phyloP scores from a whole-genome alignment of 2,113 vertebrate genomes.

The Channa maculata region DNA sequence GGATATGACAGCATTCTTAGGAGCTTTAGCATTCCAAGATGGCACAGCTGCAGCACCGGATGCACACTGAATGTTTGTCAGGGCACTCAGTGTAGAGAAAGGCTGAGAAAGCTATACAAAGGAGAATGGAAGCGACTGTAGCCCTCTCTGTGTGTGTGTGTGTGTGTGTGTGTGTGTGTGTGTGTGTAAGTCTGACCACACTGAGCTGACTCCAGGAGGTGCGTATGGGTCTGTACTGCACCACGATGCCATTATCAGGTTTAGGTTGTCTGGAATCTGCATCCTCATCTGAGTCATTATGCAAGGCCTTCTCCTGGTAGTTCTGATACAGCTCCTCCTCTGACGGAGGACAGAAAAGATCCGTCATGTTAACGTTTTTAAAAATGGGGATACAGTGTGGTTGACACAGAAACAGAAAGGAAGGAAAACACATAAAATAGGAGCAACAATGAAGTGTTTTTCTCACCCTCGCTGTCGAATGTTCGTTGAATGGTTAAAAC shows the following conservation, averaged over 20 bases:
- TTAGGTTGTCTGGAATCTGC: conserved; percentile 85
- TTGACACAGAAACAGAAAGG: background rate
- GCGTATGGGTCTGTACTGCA: conserved; percentile 89
- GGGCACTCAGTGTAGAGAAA: conserved; percentile 13
- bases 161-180: conserved; percentile 23
- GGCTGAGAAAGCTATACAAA: background rate
- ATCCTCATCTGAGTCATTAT: conserved; percentile 95
- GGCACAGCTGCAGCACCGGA: conserved; percentile 1
- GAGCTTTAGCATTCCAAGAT: conserved; percentile 68
- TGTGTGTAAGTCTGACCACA: conserved; percentile 83
- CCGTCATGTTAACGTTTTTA: background rate
- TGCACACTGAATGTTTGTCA: background rate
- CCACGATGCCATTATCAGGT: conserved; percentile 85
- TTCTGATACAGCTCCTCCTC: conserved; percentile 97
- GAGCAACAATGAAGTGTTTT: background rate
- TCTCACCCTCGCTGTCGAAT: conserved; percentile 95
- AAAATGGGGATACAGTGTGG: background rate
- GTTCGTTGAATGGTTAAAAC: conserved; percentile 88
- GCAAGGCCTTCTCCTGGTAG: conserved; percentile 96
- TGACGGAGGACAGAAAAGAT: conserved; percentile 60
- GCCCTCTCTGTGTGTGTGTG: conserved; percentile 26
- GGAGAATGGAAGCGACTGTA: background rate
- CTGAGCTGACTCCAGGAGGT: conserved; percentile 96
- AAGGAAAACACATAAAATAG: background rate
- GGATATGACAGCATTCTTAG: conserved; percentile 74